Conservation (phyloP, 2,888 invertebrate species). For the Platycheirus albimanus region DNA sequence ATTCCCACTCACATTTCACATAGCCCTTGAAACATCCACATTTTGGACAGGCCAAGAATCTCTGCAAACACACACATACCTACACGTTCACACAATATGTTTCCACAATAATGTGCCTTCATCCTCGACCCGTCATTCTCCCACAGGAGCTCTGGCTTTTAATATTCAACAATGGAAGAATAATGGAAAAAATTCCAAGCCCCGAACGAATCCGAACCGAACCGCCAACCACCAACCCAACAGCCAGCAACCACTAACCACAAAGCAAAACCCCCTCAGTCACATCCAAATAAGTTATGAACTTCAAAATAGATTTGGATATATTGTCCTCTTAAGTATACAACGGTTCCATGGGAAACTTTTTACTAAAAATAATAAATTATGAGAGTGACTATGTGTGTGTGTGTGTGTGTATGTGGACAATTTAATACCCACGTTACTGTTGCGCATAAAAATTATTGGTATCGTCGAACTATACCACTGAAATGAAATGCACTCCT, state of each 20-base stretch:
- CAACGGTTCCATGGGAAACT: slow-evolving; percentile 48
- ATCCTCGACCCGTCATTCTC: neutral
- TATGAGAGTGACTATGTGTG: slow-evolving; percentile 11
- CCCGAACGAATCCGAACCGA: slow-evolving; percentile 10
- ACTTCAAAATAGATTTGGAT: slow-evolving; percentile 72
- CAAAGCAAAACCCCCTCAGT: slow-evolving; percentile 1
- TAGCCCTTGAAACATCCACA: slow-evolving; percentile 23
- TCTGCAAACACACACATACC: too few species aligned
- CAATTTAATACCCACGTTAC: slow-evolving; percentile 17
- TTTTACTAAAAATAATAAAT: slow-evolving; percentile 62
- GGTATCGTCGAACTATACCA: too few species aligned
- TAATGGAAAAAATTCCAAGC: slow-evolving; percentile 12
- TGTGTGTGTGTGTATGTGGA: slow-evolving; percentile 8
- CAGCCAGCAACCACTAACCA: too few species aligned
- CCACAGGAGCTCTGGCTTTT: neutral
- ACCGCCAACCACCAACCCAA: too few species aligned
- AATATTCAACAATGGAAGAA: slow-evolving; percentile 11
- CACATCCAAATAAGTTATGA: slow-evolving; percentile 62
- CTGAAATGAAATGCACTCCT: neutral
- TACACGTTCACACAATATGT: slow-evolving; percentile 28
- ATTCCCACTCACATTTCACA: neutral
- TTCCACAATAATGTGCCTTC: slow-evolving; percentile 1
- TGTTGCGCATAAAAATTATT: neutral
- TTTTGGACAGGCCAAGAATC: slow-evolving; percentile 38
- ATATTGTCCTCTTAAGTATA: slow-evolving; percentile 70